Conservation (phyloP, 1,140 invertebrate genomes). For the Drosophila teissieri region DNA sequence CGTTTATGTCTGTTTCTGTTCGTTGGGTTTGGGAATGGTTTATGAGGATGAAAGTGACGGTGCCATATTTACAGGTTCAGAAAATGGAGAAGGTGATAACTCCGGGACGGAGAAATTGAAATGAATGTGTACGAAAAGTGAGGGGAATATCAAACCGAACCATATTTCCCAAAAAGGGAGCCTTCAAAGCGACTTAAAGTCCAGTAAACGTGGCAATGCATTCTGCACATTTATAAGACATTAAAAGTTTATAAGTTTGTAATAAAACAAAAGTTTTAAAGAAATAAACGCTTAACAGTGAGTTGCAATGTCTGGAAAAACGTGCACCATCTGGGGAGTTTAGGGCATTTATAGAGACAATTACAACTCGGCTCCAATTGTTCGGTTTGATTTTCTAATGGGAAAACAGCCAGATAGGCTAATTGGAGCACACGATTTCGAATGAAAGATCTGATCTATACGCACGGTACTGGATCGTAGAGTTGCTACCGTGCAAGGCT, state of each 20-base stretch:
- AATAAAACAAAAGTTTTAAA: not conserved
- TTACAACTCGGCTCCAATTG: not conserved
- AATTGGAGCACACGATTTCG: not conserved
- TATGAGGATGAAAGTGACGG: constrained; percentile 8
- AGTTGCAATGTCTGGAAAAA: not conserved
- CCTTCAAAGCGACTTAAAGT: not conserved
- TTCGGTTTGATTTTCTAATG: constrained; percentile 10
- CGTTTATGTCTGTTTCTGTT: not conserved
- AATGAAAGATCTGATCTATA: constrained; percentile 13
- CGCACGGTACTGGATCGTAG: constrained; percentile 45
- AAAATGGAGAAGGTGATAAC: not conserved
- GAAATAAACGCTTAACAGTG: not conserved
- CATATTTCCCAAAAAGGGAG: too few relatives aligned
- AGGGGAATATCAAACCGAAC: constrained; percentile 12
- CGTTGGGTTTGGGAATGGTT: not conserved
- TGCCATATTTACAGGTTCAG: constrained; percentile 39
- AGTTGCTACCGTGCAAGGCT: constrained; percentile 43
- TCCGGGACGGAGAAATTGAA: not conserved
- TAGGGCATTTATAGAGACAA: not conserved
- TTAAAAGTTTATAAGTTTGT: not conserved
- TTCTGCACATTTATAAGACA: not conserved
- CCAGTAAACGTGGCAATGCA: not conserved
- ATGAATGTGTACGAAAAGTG: constrained; percentile 2
- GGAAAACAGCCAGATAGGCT: constrained; percentile 1
- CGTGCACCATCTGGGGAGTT: too few relatives aligned